Percentiles rank a stretch among this genome's conserved stretches.
phyloP scores from a whole-genome alignment of 2,797 vertebrate genomes.

The Protosalanx chinensis region DNA sequence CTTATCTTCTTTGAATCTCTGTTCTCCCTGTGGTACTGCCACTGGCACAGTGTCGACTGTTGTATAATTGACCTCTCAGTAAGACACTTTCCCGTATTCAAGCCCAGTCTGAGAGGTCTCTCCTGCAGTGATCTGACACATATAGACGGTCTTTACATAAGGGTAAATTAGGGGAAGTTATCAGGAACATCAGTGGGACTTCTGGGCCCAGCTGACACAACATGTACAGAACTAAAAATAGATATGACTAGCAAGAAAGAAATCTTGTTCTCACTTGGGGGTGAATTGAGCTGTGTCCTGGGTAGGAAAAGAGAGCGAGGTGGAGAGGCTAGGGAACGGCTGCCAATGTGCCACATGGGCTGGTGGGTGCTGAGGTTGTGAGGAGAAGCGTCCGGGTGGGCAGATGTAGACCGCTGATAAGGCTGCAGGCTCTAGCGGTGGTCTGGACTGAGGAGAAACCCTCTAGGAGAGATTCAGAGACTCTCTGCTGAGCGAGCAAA shows the following conservation, averaged over 20 bases:
- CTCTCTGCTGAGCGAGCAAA: background rate
- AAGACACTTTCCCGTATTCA: slow-evolving; percentile 24
- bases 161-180: slow-evolving; percentile 43
- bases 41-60: slow-evolving; percentile 35
- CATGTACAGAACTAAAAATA: slow-evolving; percentile 54
- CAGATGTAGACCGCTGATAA: slow-evolving; percentile 64
- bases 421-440: slow-evolving; percentile 56
- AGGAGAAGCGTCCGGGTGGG: slow-evolving; percentile 61
- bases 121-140: slow-evolving; percentile 67
- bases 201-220: slow-evolving; percentile 46
- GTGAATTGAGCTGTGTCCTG: slow-evolving; percentile 52
- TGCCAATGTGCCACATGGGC: slow-evolving; percentile 30
- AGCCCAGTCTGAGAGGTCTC: slow-evolving; percentile 38
- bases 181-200: slow-evolving; percentile 53
- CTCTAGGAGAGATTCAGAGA: background rate
- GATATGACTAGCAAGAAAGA: slow-evolving; percentile 35
- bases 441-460: slow-evolving; percentile 41
- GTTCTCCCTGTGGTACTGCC: slow-evolving; percentile 45
- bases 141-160: slow-evolving; percentile 53
- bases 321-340: slow-evolving; percentile 22
- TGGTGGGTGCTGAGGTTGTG: slow-evolving; percentile 37
- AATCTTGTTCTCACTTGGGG: slow-evolving; percentile 46
- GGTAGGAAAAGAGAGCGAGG: slow-evolving; percentile 47
- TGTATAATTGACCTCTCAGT: slow-evolving; percentile 41
- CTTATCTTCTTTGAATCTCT: slow-evolving; percentile 14